Percentiles rank a stretch among this genome's conserved stretches.
These are phyloP conservation scores for Aporrectodea caliginosa DNA, from an alignment of 1,140 invertebrate genomes.

Conservation along the genomic window DNA sequence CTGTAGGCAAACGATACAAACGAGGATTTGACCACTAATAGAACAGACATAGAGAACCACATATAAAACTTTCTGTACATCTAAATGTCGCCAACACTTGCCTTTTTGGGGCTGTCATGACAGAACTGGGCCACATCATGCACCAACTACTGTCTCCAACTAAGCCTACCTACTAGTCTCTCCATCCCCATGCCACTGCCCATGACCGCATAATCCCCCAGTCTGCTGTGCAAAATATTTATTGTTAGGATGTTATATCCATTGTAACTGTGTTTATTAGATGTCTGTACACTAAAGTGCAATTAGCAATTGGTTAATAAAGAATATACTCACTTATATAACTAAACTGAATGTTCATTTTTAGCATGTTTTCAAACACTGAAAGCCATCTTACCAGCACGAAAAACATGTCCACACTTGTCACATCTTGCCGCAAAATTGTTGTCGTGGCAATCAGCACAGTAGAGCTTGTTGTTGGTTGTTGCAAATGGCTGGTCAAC, in stretches of 20 bases:
- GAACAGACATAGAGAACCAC: background rate
- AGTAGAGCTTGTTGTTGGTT: constrained; percentile 92
- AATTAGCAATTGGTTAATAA: no score
- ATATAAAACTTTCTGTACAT: background rate
- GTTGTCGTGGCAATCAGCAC: constrained; percentile 97
- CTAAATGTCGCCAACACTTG: background rate
- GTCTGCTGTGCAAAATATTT: no score
- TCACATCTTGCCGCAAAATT: constrained; percentile 98
- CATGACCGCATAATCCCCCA: no score
- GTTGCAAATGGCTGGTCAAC: constrained; percentile 99
- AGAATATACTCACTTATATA: no score
- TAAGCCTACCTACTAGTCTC: no score
- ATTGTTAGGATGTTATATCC: no score
- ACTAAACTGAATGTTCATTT: no score
- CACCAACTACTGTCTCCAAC: background rate
- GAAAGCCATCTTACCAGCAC: constrained; percentile 76
- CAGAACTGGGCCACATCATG: background rate
- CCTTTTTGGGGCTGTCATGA: background rate
- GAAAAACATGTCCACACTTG: constrained; percentile 95
- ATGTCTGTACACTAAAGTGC: no score
- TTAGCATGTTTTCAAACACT: no score
- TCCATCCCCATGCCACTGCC: no score
- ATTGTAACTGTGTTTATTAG: no score
- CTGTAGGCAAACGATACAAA: constrained; percentile 48
- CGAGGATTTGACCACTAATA: background rate